Percentiles rank a stretch among this genome's conserved stretches.
These are phyloP conservation scores for Monochamus alternatus DNA, from an alignment of 2,888 invertebrate genomes.

Conservation along the genomic window DNA sequence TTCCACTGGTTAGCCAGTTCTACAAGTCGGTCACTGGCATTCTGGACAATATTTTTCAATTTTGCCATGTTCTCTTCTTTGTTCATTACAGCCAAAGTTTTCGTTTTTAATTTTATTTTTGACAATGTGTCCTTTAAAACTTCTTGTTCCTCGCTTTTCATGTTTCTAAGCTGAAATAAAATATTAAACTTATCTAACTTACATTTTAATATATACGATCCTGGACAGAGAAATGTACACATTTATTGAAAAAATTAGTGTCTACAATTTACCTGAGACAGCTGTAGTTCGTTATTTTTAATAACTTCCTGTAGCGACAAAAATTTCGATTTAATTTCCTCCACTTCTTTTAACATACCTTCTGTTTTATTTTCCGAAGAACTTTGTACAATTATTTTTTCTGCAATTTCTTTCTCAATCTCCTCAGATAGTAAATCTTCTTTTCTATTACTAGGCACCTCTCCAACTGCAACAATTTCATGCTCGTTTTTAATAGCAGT, in stretches of 20 bases:
- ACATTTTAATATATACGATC: not conserved
- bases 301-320: conserved; percentile 56
- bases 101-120: conserved; percentile 73
- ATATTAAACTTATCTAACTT: not conserved
- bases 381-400: conserved; percentile 42
- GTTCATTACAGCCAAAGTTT: conserved; percentile 78
- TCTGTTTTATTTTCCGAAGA: conserved; percentile 55
- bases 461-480: conserved; percentile 37
- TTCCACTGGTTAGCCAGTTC: conserved; percentile 83
- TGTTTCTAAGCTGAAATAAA: conserved; percentile 46
- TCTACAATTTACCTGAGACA: conserved; percentile 51
- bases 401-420: conserved; percentile 6
- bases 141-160: conserved; percentile 67
- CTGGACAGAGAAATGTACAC: not conserved
- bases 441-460: conserved; percentile 40
- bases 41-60: conserved; percentile 75
- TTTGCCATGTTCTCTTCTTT: conserved; percentile 77
- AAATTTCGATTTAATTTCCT: conserved; percentile 64
- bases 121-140: conserved; percentile 68
- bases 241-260: conserved; percentile 6
- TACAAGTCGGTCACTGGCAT: conserved; percentile 77
- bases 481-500: conserved; percentile 35
- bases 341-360: conserved; percentile 66
- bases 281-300: conserved; percentile 50
- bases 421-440: conserved; percentile 37